Evolutionary conservation across 2,113 vertebrate genomes (phyloP), one percentile per base, ranked within the genome.

Genomic region (Formicarius rufipectus): DNA sequence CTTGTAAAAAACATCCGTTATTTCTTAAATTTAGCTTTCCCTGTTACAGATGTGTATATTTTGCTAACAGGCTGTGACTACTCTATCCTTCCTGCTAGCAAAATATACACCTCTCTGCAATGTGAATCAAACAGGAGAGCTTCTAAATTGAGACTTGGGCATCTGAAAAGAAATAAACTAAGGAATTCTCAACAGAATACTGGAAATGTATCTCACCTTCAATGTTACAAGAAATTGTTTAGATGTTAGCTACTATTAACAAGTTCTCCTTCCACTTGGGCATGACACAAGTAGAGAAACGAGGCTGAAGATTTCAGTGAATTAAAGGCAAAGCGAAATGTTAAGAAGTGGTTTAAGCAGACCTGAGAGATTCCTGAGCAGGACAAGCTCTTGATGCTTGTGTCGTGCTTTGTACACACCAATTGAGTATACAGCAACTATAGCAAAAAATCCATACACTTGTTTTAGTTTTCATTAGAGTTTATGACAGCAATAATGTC

Each of bases 11-110:
- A 87, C 59, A 89, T 96, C 96, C 49, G 12, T 72, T 87, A 45
- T 69, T 94, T 93, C 56, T 90, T 96, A 95, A 90, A 93, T 90
- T 92, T 96, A 95, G 90, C 88, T 58, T 93, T 93, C 90, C 44
- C 80, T 94, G 23, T 81, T 89, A 60, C 4, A 68, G 88, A 84
- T 56, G 49, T 93, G 56, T 90, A 81, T 96, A 90, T 96, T 96
- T 97, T 96, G 56, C 85, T 92, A 87, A 52, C 64, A 92, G 85
- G 79, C 75, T 95, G 78, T 94, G 91, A 89, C 85, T 93, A 86
- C 22, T 27, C 60, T 86, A 50, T 94, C 93, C 93, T 96, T 95
- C 93, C 96, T 96, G 88, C 79, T 35, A 74, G 82, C 39, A 94
- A 91, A 94, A 91, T 53, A 91, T 27, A 14, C 47, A 84, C 56